Percentiles rank a stretch among this genome's conserved stretches.
Conservation (phyloP, 92 coral and sea anemone species). For the Paragorgia papillata region DNA sequence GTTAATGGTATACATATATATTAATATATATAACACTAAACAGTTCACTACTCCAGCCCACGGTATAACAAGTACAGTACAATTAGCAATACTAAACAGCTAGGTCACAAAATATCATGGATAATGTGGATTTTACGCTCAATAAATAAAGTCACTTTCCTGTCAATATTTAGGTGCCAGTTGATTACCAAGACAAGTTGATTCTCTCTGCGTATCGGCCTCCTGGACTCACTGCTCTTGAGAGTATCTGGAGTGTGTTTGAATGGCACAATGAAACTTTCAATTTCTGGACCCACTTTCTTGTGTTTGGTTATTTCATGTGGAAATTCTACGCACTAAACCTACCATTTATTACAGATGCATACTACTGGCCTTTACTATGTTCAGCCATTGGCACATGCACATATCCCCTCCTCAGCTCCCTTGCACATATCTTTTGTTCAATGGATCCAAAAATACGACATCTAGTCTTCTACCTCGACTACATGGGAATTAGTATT, state of each 20-base stretch:
- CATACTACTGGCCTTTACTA: slow-evolving; percentile 72
- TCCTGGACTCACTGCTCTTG: slow-evolving; percentile 63
- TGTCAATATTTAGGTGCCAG: slow-evolving; percentile 9
- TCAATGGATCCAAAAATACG: slow-evolving; percentile 66
- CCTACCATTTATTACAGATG: slow-evolving; percentile 39
- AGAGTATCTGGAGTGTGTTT: slow-evolving; percentile 69
- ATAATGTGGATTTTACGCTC: too few relatives aligned
- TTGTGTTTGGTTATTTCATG: slow-evolving; percentile 67
- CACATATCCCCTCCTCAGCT: slow-evolving; percentile 67
- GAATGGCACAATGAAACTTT: slow-evolving; percentile 86
- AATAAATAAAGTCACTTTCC: too few relatives aligned
- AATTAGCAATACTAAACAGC: too few relatives aligned
- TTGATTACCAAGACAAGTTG: slow-evolving; percentile 11
- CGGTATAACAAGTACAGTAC: too few relatives aligned
- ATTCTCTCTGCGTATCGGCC: slow-evolving; percentile 51
- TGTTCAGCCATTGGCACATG: slow-evolving; percentile 68
- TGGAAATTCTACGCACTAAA: slow-evolving; percentile 62
- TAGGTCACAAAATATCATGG: too few relatives aligned
- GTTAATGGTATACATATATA: too few relatives aligned
- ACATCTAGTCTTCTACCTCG: slow-evolving; percentile 71
- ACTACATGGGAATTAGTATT: slow-evolving; percentile 77
- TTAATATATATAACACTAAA: too few relatives aligned
- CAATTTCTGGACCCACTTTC: slow-evolving; percentile 80
- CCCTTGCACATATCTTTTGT: slow-evolving; percentile 73
- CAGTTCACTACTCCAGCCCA: too few relatives aligned